A percentile compares a stretch with the other conserved stretches of the same genome.
phyloP scores from a whole-genome alignment of 2,797 vertebrate genomes.

The Babyrousa celebensis region DNA sequence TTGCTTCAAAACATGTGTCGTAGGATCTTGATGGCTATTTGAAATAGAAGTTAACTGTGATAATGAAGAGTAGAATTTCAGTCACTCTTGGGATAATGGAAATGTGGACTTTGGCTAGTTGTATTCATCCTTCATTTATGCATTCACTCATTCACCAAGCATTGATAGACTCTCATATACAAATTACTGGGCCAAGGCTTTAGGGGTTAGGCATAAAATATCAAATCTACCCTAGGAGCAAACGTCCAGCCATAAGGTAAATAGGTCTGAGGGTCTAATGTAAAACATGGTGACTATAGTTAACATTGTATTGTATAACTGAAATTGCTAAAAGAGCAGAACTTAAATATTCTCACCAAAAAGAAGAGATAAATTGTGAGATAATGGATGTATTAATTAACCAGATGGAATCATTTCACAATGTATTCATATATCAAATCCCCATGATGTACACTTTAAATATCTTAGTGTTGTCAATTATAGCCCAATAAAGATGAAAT shows the following conservation, averaged over 20 bases:
- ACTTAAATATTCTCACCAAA: background rate
- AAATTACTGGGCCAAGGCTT: background rate
- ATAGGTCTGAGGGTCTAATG: slow-evolving; percentile 4
- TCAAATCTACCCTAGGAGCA: slow-evolving; percentile 33
- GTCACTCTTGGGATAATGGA: slow-evolving; percentile 54
- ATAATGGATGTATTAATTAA: background rate
- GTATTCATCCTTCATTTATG: slow-evolving; percentile 27
- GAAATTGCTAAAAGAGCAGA: slow-evolving; percentile 26
- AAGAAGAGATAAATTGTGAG: background rate
- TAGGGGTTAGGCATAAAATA: slow-evolving; percentile 52
- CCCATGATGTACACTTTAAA: slow-evolving; percentile 7
- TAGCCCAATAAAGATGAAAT: slow-evolving; percentile 19
- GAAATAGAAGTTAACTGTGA: slow-evolving; percentile 64
- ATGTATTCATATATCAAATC: background rate
- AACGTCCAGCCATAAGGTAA: background rate
- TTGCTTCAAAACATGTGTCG: slow-evolving; percentile 67
- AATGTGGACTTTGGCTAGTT: slow-evolving; percentile 59
- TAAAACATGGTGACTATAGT: slow-evolving; percentile 2
- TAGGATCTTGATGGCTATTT: slow-evolving; percentile 72
- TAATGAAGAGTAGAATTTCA: slow-evolving; percentile 55
- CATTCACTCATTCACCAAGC: background rate
- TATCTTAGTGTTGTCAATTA: slow-evolving; percentile 44
- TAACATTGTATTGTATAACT: slow-evolving; percentile 46
- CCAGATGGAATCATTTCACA: background rate
- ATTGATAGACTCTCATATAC: background rate